Conservation (phyloP, 2,113 vertebrate genomes). For the Rhinoptilus africanus region DNA sequence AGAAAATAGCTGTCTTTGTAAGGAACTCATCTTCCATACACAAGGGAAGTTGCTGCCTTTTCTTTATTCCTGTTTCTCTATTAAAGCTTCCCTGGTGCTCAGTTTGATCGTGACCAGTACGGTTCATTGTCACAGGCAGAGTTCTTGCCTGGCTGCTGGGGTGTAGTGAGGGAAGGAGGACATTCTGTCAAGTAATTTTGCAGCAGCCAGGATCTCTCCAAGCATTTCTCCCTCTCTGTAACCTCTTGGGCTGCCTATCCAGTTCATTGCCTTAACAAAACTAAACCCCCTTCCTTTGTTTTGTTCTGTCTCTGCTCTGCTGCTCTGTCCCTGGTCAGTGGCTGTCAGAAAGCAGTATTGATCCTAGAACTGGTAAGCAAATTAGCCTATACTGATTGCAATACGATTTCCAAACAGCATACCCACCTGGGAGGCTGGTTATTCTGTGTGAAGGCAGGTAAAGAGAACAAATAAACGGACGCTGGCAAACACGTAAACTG, state of each 20-base stretch:
- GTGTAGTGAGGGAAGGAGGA: background rate
- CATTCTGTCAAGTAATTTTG: background rate
- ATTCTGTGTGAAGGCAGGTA: background rate
- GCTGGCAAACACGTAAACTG: background rate
- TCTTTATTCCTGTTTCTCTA: background rate
- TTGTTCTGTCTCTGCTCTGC: background rate
- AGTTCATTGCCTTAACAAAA: background rate
- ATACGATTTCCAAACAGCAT: rapidly evolving
- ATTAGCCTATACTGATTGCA: background rate
- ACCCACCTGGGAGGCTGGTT: background rate
- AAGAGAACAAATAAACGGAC: too few relatives aligned
- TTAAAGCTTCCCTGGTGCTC: background rate
- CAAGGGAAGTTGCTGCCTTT: background rate
- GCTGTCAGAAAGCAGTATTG: background rate
- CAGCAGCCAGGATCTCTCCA: background rate
- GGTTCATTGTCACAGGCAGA: background rate
- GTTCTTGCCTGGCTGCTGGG: background rate
- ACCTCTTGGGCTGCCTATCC: background rate
- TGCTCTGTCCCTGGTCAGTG: background rate
- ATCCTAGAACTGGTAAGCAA: rapidly evolving
- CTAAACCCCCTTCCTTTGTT: background rate
- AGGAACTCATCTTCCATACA: background rate
- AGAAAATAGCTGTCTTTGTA: background rate
- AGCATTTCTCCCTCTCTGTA: background rate
- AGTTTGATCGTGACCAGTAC: background rate